Evolutionary conservation across 2,797 vertebrate species (phyloP).

Genomic region (Synaphobranchus kaupii): DNA sequence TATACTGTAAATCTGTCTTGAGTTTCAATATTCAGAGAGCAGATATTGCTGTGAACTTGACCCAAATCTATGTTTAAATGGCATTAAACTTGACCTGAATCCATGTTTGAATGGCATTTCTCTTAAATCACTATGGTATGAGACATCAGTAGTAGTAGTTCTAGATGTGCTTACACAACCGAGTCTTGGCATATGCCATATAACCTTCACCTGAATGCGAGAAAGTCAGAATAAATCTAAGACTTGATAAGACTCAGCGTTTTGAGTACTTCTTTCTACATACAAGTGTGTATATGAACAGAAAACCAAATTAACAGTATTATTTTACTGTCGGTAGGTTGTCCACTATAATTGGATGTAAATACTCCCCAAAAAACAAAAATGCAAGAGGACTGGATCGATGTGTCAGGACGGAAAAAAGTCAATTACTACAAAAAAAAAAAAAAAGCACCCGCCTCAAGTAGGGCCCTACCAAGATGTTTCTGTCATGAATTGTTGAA

Average conservation of each 20-base stretch:
- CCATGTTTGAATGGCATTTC: background rate
- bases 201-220: background rate
- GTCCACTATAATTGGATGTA: background rate
- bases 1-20: background rate
- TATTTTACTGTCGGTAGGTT: background rate
- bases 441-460: background rate
- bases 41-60: background rate
- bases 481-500: no score
- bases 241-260: background rate
- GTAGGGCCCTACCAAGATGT: background rate
- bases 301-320: background rate
- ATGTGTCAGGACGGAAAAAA: background rate
- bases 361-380: background rate
- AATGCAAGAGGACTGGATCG: background rate
- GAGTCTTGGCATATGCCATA: background rate
- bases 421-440: background rate
- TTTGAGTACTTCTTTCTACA: background rate
- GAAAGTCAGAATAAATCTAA: background rate
- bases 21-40: background rate
- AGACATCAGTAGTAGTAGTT: background rate
- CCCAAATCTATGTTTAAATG: background rate
- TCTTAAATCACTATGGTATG: background rate
- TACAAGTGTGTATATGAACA: background rate
- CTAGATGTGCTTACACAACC: background rate
- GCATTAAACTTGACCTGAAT: background rate